Base-by-base conservation (phyloP, 2,797 vertebrate genomes). In the Clarias fuscus region DNA sequence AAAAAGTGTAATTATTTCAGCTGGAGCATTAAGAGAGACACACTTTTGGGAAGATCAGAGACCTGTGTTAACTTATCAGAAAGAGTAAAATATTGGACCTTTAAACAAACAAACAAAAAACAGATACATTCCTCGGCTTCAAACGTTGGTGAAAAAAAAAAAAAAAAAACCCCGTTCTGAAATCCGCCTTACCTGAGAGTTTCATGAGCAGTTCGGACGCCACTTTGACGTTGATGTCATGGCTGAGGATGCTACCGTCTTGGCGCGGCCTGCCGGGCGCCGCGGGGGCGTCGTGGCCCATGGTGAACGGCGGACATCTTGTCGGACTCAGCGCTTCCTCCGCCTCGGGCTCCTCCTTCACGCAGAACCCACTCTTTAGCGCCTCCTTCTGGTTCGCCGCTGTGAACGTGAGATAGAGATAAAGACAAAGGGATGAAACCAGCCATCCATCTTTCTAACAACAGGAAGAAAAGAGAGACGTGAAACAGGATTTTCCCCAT, bases 161-260 rank as follows among this genome's bases (percentile, higher is more conserved):
- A 11, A 24, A 37, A 40, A 43, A 24, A 13, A 10, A 14, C 33
- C 20, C 7, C 3, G 22, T 40, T 40, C 37, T 40, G 70, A 73
- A 48, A 24, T 73, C 37, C 5, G 71, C 56, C 87, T 87, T 96
- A 99, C 98, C 98, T 97, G 98, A 99, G 61, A 99, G 96, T 90
- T 99, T 99, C 93, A 99, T 99, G 88, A 99, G 97, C 91, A 99
- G 97, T 91, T 99, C 98, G 6, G 98, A 99, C 1, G 98, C 98
- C 88, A 98, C 97, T 93, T 99, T 99, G 89, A 97, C 88, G 8
- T 95, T 98, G 93, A 98, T 97, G 89, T 99, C 98, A 90, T 96
- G 97, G 94, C 95, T 97, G 77, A 99, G 94, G 89, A 97, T 91
- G 86, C 92, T 95, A 72, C 91, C 93, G 90, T 99, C 93, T 91